phyloP scores from a whole-genome alignment of 1,140 invertebrate species.

The Kradibia gibbosae region DNA sequence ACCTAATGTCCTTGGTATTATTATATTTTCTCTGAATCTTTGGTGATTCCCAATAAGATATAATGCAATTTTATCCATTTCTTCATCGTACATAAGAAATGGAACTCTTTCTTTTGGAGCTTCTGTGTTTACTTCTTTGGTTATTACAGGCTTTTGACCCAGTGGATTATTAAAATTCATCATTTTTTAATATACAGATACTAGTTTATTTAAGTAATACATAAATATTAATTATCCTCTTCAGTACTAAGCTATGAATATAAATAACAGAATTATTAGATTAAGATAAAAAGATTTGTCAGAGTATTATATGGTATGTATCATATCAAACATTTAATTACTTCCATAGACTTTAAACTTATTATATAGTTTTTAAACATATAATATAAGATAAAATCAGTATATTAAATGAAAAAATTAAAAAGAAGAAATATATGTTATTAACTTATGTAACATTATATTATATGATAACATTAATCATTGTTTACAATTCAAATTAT shows the following conservation, averaged over 20 bases:
- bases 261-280: too few relatives aligned
- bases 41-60: slow-evolving; percentile 63
- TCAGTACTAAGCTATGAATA: too few relatives aligned
- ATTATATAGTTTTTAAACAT: too few relatives aligned
- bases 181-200: not conserved
- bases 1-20: slow-evolving; percentile 84
- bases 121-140: not conserved
- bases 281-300: too few relatives aligned
- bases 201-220: not conserved
- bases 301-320: too few relatives aligned
- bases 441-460: too few relatives aligned
- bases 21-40: slow-evolving; percentile 84
- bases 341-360: too few relatives aligned
- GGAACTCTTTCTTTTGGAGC: slow-evolving; percentile 15
- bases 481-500: not conserved
- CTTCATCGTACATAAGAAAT: slow-evolving; percentile 57
- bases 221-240: not conserved
- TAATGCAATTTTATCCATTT: slow-evolving; percentile 64
- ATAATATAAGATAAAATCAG: too few relatives aligned
- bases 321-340: too few relatives aligned
- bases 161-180: slow-evolving; percentile 28
- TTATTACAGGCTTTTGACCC: slow-evolving; percentile 2
- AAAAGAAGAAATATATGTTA: too few relatives aligned
- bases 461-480: not conserved
- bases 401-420: too few relatives aligned